Conservation (phyloP, 2,113 vertebrate genomes). For the Indicator maculatus region DNA sequence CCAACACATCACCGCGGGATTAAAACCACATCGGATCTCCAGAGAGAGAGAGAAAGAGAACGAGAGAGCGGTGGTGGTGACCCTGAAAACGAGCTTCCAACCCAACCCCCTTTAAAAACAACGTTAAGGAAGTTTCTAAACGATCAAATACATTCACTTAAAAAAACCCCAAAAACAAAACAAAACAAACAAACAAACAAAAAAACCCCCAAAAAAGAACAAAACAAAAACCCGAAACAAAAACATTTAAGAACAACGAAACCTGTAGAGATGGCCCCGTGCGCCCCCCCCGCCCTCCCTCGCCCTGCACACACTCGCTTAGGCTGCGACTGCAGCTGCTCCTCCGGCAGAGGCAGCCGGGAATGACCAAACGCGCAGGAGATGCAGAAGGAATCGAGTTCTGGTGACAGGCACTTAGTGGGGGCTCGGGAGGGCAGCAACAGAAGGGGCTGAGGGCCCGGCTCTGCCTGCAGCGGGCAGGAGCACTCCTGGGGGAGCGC, state of each 20-base stretch:
- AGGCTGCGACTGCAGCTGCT: conserved; percentile 59
- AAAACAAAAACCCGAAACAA: neutral
- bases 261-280: conserved; percentile 34
- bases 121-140: conserved; percentile 56
- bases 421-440: conserved; percentile 62
- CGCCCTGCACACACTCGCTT: conserved; percentile 61
- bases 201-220: neutral
- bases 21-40: conserved; percentile 56
- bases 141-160: conserved; percentile 64
- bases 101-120: conserved; percentile 43
- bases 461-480: neutral
- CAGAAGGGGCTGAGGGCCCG: neutral
- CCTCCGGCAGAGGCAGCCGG: neutral
- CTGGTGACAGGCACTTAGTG: conserved; percentile 76
- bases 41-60: neutral
- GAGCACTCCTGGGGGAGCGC: accelerated
- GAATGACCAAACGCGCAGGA: conserved; percentile 60
- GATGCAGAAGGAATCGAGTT: conserved; percentile 62
- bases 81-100: neutral
- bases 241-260: conserved; percentile 50
- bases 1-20: conserved; percentile 52
- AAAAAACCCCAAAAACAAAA: neutral
- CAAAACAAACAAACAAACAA: neutral
- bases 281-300: conserved; percentile 33
- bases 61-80: neutral